These are phyloP conservation scores for Rhamphomyia laevipes DNA, from an alignment of 2,888 invertebrate species.

Conservation along the genomic window DNA sequence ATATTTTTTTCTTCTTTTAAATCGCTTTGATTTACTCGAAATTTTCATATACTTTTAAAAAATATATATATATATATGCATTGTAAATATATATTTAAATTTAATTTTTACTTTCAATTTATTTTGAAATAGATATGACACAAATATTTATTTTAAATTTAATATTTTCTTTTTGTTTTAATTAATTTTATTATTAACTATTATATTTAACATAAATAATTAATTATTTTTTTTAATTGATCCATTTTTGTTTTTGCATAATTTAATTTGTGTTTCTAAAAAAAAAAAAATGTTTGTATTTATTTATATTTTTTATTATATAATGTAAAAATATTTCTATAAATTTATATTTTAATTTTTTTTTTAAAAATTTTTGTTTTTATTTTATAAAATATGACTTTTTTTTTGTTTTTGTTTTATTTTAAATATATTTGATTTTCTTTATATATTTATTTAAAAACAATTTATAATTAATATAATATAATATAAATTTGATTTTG, in stretches of 20 bases:
- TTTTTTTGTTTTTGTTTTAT: conserved; percentile 12
- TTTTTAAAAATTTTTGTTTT: too few relatives aligned
- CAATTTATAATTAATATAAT: too few relatives aligned
- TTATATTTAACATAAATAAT: neutral
- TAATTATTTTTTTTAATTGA: conserved; percentile 10
- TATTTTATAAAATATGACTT: conserved; percentile 12
- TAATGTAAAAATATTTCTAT: conserved; percentile 14
- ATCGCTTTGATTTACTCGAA: too few relatives aligned
- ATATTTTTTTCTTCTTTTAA: too few relatives aligned
- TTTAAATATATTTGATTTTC: conserved; percentile 6
- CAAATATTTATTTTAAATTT: conserved; percentile 2
- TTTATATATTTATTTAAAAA: conserved; percentile 1
- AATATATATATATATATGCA: too few relatives aligned
- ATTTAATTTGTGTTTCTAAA: conserved; percentile 2
- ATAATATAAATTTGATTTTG: conserved; percentile 19
- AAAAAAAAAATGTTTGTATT: neutral
- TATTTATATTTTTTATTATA: conserved; percentile 14
- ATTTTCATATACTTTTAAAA: too few relatives aligned
- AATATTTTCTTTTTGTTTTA: too few relatives aligned
- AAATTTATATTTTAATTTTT: conserved; percentile 10
- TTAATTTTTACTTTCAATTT: too few relatives aligned
- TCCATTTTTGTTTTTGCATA: conserved; percentile 6
- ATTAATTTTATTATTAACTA: too few relatives aligned
- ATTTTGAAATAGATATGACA: conserved; percentile 16
- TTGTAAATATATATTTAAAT: too few relatives aligned